These are phyloP conservation scores for Meteorus cinctellus DNA, from an alignment of 2,888 invertebrate genomes.

Conservation along the genomic window DNA sequence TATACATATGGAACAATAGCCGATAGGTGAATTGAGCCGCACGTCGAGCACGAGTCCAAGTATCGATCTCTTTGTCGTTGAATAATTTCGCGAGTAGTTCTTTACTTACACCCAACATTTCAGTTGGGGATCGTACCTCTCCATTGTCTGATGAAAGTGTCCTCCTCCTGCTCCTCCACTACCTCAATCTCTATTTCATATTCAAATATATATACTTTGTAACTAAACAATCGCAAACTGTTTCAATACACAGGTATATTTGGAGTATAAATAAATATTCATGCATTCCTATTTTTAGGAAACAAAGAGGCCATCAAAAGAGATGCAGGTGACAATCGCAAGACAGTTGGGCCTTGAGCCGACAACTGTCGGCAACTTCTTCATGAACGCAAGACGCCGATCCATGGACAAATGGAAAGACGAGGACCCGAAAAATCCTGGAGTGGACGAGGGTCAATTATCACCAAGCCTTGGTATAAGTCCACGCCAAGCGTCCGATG, in stretches of 20 bases:
- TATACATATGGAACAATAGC: conserved; percentile 22
- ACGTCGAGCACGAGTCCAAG: conserved; percentile 52
- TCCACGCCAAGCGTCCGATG: conserved; percentile 70
- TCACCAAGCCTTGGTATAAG: conserved; percentile 73
- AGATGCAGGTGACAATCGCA: conserved; percentile 99
- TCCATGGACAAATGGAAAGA: conserved; percentile 99
- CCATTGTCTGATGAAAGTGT: conserved; percentile 53
- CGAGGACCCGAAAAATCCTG: conserved; percentile 83
- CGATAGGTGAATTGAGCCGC: conserved; percentile 41
- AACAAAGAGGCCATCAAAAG: conserved; percentile 99
- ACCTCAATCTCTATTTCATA: conserved; percentile 15
- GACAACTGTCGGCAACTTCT: conserved; percentile 99
- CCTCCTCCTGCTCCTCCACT: conserved; percentile 25
- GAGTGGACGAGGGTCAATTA: conserved; percentile 71
- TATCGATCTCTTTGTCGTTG: conserved; percentile 70
- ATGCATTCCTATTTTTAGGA: conserved; percentile 79
- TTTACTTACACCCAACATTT: conserved; percentile 64
- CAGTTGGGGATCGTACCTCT: conserved; percentile 57
- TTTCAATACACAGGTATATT: background rate
- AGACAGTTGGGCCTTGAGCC: conserved; percentile 97
- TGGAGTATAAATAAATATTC: too few species aligned
- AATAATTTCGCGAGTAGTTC: conserved; percentile 69
- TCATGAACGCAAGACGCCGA: conserved; percentile 99
- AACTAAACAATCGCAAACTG: background rate
- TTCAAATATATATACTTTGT: background rate